Evolutionary conservation across 2,888 invertebrate genomes (phyloP), one percentile per base, ranked within the genome.

Genomic region (Lordiphosa fenestrarum): DNA sequence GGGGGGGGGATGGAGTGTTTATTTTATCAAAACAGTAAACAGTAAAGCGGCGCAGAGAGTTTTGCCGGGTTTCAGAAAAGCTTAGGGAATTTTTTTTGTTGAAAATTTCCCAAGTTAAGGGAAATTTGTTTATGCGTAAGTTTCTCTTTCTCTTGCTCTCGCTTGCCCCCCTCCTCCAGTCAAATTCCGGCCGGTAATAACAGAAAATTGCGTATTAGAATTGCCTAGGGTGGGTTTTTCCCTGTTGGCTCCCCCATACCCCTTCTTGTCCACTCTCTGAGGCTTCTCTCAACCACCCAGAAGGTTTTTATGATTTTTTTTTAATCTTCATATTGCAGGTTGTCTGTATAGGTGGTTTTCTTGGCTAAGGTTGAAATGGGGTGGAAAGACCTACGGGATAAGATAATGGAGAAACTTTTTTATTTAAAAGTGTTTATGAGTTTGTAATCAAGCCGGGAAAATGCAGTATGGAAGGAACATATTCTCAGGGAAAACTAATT

Each of bases 181-280:
- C 46, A 63, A 78, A 62, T 56, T 69, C 61, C 49, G 54, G 64
- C 70, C 80, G 76, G 71, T 70, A 71, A 66, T 63, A 83, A 81
- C 52, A 70, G 42, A 63, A 53, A 65, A 66, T 69, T 84, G 77
- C 82, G 84, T 83, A 66, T 60, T 70, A 66, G 52, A 35, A 13
- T 9, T 33, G 19, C 30, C 9, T 30, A 30, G 30, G 30, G 30
- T 30, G 30, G 30, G 30, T 30, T 30, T 30, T 9, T 6, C 15
- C 33, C 40, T 39, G 57, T 57, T 74, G 77, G 71, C 44, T 73
- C 64, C 55, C 53, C 54, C 37, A 12, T 38, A 19, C 30, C 61
- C 75, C 48, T 40, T 30, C 48, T 39, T 30, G 44, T 64, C 66
- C 66, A 38, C 21, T 44, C 37, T 23, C 38, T 30, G 39, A 37